These are phyloP conservation scores for Microcebus murinus DNA, from an alignment of 2,113 vertebrate species.

Conservation along the genomic window DNA sequence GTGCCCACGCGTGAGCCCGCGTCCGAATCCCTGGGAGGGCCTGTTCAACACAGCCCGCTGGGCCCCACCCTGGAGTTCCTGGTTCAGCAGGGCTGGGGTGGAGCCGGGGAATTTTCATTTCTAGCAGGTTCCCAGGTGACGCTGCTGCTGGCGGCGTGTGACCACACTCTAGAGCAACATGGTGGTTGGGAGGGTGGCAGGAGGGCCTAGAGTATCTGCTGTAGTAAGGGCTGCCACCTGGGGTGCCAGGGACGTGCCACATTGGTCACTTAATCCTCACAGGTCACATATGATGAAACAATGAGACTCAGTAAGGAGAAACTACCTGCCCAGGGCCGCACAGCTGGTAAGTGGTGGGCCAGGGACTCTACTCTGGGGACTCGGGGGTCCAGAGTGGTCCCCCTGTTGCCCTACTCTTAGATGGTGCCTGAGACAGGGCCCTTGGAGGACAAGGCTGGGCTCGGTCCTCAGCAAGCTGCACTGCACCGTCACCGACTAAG, in stretches of 20 bases:
- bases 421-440: neutral
- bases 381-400: neutral
- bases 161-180: neutral
- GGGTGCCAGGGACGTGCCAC: neutral
- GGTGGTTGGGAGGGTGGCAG: neutral
- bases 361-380: neutral
- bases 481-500: neutral
- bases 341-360: neutral
- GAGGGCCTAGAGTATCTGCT: rapidly evolving
- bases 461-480: neutral
- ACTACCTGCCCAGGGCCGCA: neutral
- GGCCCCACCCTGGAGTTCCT: neutral
- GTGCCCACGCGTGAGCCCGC: rapidly evolving
- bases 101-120: neutral
- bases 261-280: neutral
- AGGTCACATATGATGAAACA: neutral
- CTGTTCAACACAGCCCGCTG: neutral
- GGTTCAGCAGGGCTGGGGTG: neutral
- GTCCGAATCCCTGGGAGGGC: neutral
- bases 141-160: rapidly evolving
- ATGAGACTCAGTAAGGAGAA: neutral
- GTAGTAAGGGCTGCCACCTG: neutral
- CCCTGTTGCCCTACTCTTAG: neutral
- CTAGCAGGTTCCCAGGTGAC: neutral
- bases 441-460: neutral